Evolutionary conservation across 2,888 invertebrate species (phyloP).

Genomic region (Rhingia campestris): DNA sequence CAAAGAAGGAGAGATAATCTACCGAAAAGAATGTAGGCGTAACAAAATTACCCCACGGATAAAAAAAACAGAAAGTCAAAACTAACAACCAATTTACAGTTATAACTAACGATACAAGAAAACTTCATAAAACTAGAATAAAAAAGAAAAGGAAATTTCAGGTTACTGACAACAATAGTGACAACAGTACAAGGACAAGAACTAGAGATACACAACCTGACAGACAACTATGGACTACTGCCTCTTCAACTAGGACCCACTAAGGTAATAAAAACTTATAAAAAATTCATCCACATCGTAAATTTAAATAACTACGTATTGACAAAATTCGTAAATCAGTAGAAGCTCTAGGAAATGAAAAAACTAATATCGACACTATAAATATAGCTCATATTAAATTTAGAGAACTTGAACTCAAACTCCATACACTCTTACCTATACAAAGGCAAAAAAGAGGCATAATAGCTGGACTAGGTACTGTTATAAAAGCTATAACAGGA

Average conservation of each 20-base stretch:
- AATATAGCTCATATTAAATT: conserved; percentile 33
- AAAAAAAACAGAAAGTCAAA: neutral
- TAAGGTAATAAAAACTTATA: conserved; percentile 14
- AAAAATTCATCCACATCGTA: too few species aligned
- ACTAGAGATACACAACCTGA: conserved; percentile 44
- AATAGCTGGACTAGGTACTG: conserved; percentile 22
- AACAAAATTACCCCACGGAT: too few species aligned
- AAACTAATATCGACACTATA: conserved; percentile 26
- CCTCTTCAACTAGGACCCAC: conserved; percentile 33
- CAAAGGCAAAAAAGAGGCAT: conserved; percentile 21
- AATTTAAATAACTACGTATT: too few species aligned
- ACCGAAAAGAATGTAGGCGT: too few species aligned
- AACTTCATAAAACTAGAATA: neutral
- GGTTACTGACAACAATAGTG: neutral
- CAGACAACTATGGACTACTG: conserved; percentile 33
- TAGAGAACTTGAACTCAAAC: conserved; percentile 19
- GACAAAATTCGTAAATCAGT: too few species aligned
- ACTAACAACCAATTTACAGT: conserved; percentile 2
- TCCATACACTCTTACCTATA: conserved; percentile 7
- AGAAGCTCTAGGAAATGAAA: conserved; percentile 5
- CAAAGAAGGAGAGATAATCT: too few species aligned
- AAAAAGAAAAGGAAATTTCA: conserved; percentile 9
- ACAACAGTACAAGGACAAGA: conserved; percentile 16
- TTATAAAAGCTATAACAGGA: conserved; percentile 46
- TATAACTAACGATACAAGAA: conserved; percentile 2